Evolutionary conservation across 2,888 invertebrate genomes (phyloP), one percentile per base, ranked within the genome.

Genomic region (Dryocosmus kuriphilus): DNA sequence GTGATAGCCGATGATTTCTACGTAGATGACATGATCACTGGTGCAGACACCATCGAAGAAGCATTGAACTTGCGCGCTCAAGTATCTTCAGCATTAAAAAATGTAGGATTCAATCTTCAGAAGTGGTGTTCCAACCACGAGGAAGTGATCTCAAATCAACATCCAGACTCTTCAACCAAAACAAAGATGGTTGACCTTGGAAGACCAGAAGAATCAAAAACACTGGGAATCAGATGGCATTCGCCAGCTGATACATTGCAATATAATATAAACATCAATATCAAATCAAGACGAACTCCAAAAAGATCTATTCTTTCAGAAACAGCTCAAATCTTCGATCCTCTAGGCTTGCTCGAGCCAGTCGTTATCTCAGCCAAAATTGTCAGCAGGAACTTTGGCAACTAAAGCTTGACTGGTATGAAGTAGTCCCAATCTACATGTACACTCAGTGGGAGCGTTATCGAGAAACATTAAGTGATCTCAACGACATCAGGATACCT

Each of bases 331-430:
- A 74, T 74, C 24, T 74, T 74, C 83, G 83, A 11, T 60, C 60
- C 60, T 24, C 63, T 84, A 24, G 83, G 83, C 7, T 67, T 85
- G 24, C 32, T 85, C 67, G 77, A 81, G 6, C 85, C 84, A 16
- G 73, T 83, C n/a, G 77, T 82, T 16, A 77, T 84, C 7, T 30
- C 73, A n/a, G 84, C 84, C 30, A 85, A 86, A 73, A 75, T 85
- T 24, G 35, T 85, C 19, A 80, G 38, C 35, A 35, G 9, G 9
- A 35, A 35, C 35, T 77, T n/a, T 77, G 77, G 77, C 62, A 55
- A 19, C 32, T 51, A 7, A 73, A 77, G 7, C 19, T 77, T 9
- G 30, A 11, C 16, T 77, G 74, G 74, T 63, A 77, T 24, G 77
- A 77, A 51, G 61, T 74, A 7, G 60, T 74, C n/a, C 55, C 77